Conservation (phyloP, 2,113 vertebrate genomes). For the Octodon degus region DNA sequence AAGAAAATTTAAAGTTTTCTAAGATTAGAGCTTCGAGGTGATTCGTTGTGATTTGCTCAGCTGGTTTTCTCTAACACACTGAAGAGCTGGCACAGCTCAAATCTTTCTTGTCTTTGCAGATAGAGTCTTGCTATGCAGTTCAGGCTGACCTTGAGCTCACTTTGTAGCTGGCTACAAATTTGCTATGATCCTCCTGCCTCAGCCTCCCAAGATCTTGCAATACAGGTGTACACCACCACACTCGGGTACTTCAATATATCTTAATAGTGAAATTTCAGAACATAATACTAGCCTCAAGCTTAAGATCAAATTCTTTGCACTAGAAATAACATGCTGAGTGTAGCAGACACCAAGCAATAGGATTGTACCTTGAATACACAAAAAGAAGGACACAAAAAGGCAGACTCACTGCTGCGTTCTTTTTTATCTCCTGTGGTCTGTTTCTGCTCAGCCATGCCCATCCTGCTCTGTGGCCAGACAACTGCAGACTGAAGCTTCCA, state of each 20-base stretch:
- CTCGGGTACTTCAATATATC: background rate
- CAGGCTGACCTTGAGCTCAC: too few species aligned
- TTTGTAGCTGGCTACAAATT: too few species aligned
- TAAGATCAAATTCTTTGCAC: background rate
- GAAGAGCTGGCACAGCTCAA: background rate
- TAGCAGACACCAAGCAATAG: background rate
- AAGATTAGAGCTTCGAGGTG: background rate
- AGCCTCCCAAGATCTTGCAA: too few species aligned
- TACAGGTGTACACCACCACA: too few species aligned
- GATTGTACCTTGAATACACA: background rate
- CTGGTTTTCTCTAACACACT: background rate
- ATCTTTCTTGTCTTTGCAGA: too few species aligned
- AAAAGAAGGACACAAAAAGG: background rate
- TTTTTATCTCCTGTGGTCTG: background rate
- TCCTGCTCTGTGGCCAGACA: background rate
- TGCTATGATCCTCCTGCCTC: too few species aligned
- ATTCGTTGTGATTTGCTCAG: background rate
- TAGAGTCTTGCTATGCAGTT: too few species aligned
- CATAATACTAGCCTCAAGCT: background rate
- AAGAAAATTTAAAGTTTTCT: background rate
- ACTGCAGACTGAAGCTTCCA: background rate
- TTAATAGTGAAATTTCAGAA: background rate
- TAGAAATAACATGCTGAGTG: background rate
- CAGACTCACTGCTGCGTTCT: background rate
- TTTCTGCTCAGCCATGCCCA: background rate